A percentile compares a stretch with the other conserved stretches of the same genome.
Conservation (phyloP, 2,113 vertebrate species). For the Strix aluco region DNA sequence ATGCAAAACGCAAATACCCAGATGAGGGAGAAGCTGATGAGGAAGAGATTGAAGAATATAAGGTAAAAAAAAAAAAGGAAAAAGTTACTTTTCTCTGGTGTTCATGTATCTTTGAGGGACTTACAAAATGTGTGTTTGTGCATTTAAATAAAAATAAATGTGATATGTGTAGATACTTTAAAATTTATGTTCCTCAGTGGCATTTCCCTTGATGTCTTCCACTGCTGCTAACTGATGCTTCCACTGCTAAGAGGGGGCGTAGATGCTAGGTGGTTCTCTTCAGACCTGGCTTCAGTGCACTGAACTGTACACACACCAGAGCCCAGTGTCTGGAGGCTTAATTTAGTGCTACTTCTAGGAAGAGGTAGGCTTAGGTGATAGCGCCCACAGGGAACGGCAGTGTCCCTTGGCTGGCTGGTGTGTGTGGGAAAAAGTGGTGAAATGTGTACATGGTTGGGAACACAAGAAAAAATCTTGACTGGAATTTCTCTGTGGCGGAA, state of each 20-base stretch:
- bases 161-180: rapidly evolving
- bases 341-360: background rate
- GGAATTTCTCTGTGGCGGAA: background rate
- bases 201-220: background rate
- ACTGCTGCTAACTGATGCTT: background rate
- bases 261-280: rapidly evolving
- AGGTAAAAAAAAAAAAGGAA: slow-evolving; percentile 70
- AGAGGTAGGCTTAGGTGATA: background rate
- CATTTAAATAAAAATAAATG: background rate
- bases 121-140: rapidly evolving
- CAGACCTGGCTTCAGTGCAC: rapidly evolving
- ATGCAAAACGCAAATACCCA: slow-evolving; percentile 83
- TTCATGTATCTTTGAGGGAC: background rate
- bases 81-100: background rate
- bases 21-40: slow-evolving; percentile 91
- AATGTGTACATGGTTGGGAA: background rate
- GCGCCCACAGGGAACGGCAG: background rate
- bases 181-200: background rate
- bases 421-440: background rate
- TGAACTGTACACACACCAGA: background rate
- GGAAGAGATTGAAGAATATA: slow-evolving; percentile 92
- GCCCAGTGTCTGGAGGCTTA: background rate
- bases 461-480: too few species aligned
- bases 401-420: background rate
- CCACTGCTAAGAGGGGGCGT: too few species aligned